A percentile compares a stretch with the other conserved stretches of the same genome.
These are phyloP conservation scores for Falco rusticolus DNA, from an alignment of 2,797 vertebrate genomes.

Conservation along the genomic window DNA sequence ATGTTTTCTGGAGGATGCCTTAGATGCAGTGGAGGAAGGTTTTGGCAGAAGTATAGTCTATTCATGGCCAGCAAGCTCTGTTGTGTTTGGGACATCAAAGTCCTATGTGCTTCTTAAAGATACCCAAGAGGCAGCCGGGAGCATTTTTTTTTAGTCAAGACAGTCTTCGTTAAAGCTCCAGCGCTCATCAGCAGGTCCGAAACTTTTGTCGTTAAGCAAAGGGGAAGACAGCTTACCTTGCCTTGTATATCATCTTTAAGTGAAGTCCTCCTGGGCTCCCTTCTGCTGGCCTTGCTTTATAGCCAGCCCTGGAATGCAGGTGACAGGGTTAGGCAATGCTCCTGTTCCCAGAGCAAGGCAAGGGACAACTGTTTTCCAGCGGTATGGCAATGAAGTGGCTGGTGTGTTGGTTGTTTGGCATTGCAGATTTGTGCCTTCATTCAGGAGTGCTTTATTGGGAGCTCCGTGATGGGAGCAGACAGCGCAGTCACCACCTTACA, in stretches of 20 bases:
- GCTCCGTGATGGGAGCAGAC: not conserved
- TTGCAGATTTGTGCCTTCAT: not conserved
- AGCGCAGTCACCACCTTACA: not conserved
- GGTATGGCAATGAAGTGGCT: rapidly evolving
- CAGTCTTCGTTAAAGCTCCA: not conserved
- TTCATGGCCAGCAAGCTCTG: not conserved
- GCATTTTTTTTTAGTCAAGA: not conserved
- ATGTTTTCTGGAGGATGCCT: not conserved
- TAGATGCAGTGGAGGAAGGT: not conserved
- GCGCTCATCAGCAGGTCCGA: not conserved
- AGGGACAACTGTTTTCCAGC: not conserved
- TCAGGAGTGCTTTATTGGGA: not conserved
- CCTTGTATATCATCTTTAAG: not conserved
- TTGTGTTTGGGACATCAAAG: not conserved
- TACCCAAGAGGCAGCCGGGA: not conserved
- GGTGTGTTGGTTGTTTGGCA: not conserved
- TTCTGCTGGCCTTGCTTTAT: not conserved
- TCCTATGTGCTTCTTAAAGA: conserved; percentile 8
- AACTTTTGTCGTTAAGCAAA: not conserved
- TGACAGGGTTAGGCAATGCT: not conserved
- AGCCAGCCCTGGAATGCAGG: not conserved
- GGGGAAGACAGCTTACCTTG: not conserved
- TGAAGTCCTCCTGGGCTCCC: no score
- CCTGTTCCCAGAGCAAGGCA: not conserved
- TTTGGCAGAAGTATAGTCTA: conserved; percentile 11